Evolutionary conservation across 2,113 vertebrate species (phyloP).

Genomic region (Cromileptes altivelis): DNA sequence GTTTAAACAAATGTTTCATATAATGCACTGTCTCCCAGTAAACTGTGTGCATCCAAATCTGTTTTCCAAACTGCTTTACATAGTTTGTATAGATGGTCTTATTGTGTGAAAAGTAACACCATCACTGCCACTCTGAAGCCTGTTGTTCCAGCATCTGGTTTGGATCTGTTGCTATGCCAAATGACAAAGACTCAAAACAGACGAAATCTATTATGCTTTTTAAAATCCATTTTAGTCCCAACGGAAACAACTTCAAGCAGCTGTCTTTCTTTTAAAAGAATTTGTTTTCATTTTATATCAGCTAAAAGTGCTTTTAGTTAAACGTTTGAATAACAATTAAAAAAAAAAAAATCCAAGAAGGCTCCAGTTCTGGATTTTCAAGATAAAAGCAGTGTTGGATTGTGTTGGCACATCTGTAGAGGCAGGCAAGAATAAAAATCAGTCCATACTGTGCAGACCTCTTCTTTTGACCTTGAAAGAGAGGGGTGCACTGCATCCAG

Average conservation of each 20-base stretch:
- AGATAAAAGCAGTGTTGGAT: neutral
- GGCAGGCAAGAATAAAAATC: neutral
- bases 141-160: slow-evolving; percentile 52
- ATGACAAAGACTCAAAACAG: slow-evolving; percentile 22
- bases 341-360: neutral
- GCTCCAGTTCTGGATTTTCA: neutral
- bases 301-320: neutral
- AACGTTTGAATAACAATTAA: neutral
- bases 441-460: neutral
- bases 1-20: neutral
- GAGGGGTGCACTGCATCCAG: neutral
- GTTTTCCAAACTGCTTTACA: slow-evolving; percentile 3
- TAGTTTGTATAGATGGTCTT: slow-evolving; percentile 5
- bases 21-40: neutral
- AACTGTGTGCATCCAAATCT: slow-evolving; percentile 8
- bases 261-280: neutral
- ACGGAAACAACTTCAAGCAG: neutral
- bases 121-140: slow-evolving; percentile 4
- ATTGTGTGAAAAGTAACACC: slow-evolving; percentile 15
- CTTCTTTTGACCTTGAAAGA: slow-evolving; percentile 13
- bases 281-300: slow-evolving; percentile 14
- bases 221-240: neutral
- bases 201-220: slow-evolving; percentile 8
- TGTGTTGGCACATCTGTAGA: neutral
- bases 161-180: slow-evolving; percentile 29